Conservation (phyloP, 1,140 invertebrate genomes). For the Coenobita brevimanus region DNA sequence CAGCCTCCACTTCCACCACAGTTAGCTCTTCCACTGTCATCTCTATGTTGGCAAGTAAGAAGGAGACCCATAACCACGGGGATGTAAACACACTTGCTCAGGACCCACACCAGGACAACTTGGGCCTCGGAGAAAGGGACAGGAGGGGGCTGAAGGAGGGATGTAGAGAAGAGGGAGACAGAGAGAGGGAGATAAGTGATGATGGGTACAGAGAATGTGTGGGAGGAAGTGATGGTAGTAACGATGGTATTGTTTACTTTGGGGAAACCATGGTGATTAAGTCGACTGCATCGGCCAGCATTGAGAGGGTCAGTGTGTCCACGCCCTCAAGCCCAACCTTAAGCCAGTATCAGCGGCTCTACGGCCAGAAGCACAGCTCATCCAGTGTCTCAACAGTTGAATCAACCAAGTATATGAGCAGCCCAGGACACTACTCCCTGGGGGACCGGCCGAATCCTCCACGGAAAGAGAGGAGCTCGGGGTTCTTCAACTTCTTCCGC, state of each 20-base stretch:
- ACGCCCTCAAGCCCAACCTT: slow-evolving; percentile 48
- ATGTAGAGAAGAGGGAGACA: background rate
- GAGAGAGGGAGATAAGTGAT: background rate
- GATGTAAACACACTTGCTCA: slow-evolving; percentile 41
- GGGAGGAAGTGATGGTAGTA: background rate
- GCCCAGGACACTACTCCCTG: slow-evolving; percentile 17
- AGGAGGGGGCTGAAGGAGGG: background rate
- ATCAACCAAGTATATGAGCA: slow-evolving; percentile 38
- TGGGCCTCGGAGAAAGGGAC: no score
- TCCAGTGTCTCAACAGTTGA: slow-evolving; percentile 33
- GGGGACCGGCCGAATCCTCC: slow-evolving; percentile 9
- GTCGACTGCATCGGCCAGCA: slow-evolving; percentile 9
- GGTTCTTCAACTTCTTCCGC: slow-evolving; percentile 47
- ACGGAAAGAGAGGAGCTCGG: slow-evolving; percentile 22
- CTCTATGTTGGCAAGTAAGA: slow-evolving; percentile 53
- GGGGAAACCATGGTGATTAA: slow-evolving; percentile 55
- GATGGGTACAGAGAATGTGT: background rate
- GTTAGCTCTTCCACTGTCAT: slow-evolving; percentile 13
- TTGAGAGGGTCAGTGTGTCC: slow-evolving; percentile 31
- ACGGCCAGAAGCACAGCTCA: slow-evolving; percentile 37
- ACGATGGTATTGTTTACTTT: slow-evolving; percentile 21
- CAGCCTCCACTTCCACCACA: slow-evolving; percentile 19
- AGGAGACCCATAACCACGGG: slow-evolving; percentile 27
- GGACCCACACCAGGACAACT: background rate
- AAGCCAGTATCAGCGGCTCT: slow-evolving; percentile 42